Base-by-base conservation (phyloP, 2,797 vertebrate species). In the Falco novaeseelandiae region DNA sequence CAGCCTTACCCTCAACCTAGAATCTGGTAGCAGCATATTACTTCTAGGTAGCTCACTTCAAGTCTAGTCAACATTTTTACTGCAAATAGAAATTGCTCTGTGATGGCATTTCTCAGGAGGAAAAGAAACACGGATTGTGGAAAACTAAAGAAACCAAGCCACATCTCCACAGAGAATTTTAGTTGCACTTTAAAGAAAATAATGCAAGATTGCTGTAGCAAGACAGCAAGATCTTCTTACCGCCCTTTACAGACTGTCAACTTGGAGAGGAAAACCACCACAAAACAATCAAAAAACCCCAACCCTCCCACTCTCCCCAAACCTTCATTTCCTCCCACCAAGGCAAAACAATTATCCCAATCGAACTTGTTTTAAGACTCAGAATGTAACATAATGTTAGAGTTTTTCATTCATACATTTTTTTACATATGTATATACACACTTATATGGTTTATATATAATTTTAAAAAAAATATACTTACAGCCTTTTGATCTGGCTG, bases 401-500 rank as follows among this genome's bases (percentile, higher is more conserved):
- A 78, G 14, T 42, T 27, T 40, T 84, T 71, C 27, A 27, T 74
- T 25, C 10, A 10, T 0, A 48, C 4, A 12, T 30, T n/a, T 61
- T 69, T 65, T 14, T 29, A 8, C 36, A 30, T 22, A 8, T n/a
- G 2, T 36, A 58, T 25, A 65, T 34, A 77, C 17, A 69, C 32
- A 18, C 14, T n/a, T 7, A 14, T 2, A 69, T 22, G 17, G 46
- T 40, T 58, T 87, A 61, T 12, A 66, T 7, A 6, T 9, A n/a
- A 18, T 38, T 51, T 83, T 46, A 16, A 4, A 2, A 58, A 48
- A 78, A 73, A 72, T 18, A 51, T 17, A 95, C 96, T 96, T 81
- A 99, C 99, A 73, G 99, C 99, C 92, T 99, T 99, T 92, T 99
- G 98, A 95, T 99, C 97, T 7, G 98, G 91, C 87, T 99, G 99